These are phyloP conservation scores for Salminus brasiliensis DNA, from an alignment of 2,113 vertebrate species.

Conservation along the genomic window DNA sequence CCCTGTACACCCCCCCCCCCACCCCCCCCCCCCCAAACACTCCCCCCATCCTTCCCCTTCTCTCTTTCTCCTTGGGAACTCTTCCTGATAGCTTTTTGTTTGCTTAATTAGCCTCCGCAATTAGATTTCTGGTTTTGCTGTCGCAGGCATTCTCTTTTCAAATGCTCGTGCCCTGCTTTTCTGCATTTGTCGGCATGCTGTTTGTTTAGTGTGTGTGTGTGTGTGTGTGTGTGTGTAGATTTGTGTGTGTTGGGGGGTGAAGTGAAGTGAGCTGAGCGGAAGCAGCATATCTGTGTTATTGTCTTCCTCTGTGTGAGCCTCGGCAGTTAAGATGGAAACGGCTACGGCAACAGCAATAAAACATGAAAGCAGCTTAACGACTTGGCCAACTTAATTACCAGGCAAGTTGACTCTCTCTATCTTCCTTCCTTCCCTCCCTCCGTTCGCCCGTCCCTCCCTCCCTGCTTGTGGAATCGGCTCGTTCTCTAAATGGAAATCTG, in stretches of 20 bases:
- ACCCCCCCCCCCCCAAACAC: not conserved
- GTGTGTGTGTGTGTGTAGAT: not conserved
- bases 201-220: not conserved
- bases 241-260: no score
- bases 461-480: not conserved
- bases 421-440: not conserved
- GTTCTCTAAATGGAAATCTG: not conserved
- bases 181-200: not conserved
- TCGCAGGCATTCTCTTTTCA: not conserved
- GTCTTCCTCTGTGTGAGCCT: not conserved
- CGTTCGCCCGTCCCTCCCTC: not conserved
- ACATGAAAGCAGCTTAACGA: not conserved
- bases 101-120: constrained; percentile 11
- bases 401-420: not conserved
- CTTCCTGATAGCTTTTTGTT: not conserved
- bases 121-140: not conserved
- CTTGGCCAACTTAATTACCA: constrained; percentile 21
- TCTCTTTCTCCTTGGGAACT: constrained; percentile 41
- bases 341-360: constrained; percentile 1
- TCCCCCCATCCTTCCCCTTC: not conserved
- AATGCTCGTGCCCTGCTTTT: not conserved
- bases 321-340: constrained; percentile 17
- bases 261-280: not conserved
- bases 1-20: not conserved
- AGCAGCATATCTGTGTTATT: not conserved